phyloP scores from a whole-genome alignment of 2,113 vertebrate species.

The Corydoras sp. region DNA sequence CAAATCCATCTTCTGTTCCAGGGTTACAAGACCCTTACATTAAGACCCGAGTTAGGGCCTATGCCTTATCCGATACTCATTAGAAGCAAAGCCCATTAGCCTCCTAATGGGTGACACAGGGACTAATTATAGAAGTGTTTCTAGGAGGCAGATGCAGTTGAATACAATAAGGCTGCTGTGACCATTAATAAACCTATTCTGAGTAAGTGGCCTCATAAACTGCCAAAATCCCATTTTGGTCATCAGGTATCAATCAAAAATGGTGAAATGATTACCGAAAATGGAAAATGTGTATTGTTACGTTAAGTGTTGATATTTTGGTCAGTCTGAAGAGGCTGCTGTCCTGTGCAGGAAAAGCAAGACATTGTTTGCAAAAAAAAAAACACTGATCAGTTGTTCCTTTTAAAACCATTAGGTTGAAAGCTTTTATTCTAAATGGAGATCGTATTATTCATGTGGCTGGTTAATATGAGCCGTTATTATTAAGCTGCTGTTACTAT shows the following conservation, averaged over 20 bases:
- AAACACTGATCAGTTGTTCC: not conserved
- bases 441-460: not conserved
- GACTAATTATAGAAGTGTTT: constrained; percentile 78
- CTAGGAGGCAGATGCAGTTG: constrained; percentile 72
- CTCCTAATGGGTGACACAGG: constrained; percentile 69
- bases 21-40: constrained; percentile 67
- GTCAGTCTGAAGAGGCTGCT: not conserved
- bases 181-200: constrained; percentile 83
- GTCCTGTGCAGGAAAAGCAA: not conserved
- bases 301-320: constrained; percentile 1
- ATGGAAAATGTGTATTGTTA: constrained; percentile 5
- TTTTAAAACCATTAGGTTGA: constrained; percentile 1
- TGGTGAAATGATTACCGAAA: constrained; percentile 75
- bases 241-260: constrained; percentile 76
- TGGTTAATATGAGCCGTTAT: not conserved
- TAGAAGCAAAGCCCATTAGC: constrained; percentile 72
- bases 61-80: constrained; percentile 66
- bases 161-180: constrained; percentile 69
- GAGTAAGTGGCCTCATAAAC: constrained; percentile 80
- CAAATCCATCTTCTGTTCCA: constrained; percentile 55
- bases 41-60: constrained; percentile 67
- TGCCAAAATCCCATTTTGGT: constrained; percentile 78
- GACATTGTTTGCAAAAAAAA: not conserved
- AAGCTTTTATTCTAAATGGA: not conserved
- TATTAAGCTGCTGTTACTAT: not conserved